Conservation (phyloP, 2,797 vertebrate species). For the Sebastes jordani region DNA sequence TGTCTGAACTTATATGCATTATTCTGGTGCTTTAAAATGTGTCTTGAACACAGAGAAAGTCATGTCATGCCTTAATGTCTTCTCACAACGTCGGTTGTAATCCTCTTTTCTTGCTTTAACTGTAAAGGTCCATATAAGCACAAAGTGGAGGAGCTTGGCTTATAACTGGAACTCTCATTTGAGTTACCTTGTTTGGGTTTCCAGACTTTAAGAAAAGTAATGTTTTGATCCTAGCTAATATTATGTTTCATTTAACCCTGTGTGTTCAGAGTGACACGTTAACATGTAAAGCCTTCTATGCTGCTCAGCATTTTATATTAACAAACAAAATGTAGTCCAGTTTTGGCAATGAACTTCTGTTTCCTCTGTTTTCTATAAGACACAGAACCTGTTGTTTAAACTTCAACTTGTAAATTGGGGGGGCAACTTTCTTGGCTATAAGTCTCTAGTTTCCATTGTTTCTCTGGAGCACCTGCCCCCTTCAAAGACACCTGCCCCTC, state of each 20-base stretch:
- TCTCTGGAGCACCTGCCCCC: constrained; percentile 7
- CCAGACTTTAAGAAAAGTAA: constrained; percentile 3
- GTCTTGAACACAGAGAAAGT: constrained; percentile 1
- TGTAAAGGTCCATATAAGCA: constrained; percentile 16
- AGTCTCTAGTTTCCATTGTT: constrained; percentile 19
- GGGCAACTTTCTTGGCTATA: not conserved
- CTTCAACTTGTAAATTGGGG: not conserved
- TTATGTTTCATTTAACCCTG: constrained; percentile 5
- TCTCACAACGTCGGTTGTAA: constrained; percentile 11
- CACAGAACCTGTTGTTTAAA: not conserved
- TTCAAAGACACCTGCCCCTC: constrained; percentile 26
- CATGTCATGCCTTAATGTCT: constrained; percentile 8
- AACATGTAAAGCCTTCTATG: not conserved
- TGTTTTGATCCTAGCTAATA: constrained; percentile 6
- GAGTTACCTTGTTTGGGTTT: constrained; percentile 21
- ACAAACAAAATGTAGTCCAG: not conserved
- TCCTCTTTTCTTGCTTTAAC: constrained; percentile 22
- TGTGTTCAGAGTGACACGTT: not conserved
- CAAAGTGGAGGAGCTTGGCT: constrained; percentile 9
- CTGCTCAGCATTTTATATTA: not conserved
- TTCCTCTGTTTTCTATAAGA: not conserved
- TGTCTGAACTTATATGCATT: not conserved
- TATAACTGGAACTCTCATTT: not conserved
- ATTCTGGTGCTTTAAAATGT: not conserved
- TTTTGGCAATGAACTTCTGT: not conserved